A percentile compares a stretch with the other conserved stretches of the same genome.
Conservation (phyloP, 2,888 invertebrate genomes). For the Epinotia bilunana region DNA sequence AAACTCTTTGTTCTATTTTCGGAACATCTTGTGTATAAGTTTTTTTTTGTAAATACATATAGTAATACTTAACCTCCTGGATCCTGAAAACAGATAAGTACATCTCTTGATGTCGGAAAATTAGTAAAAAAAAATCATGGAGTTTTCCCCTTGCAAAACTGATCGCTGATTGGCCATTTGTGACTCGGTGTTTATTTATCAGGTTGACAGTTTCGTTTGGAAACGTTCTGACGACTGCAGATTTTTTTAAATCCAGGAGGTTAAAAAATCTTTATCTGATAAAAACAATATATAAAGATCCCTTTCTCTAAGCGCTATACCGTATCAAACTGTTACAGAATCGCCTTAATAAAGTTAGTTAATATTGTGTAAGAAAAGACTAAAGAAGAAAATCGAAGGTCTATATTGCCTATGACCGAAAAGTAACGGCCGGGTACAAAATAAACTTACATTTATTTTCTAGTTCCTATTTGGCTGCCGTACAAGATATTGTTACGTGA, state of each 20-base stretch:
- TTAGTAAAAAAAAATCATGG: no score
- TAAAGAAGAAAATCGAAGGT: constrained; percentile 15
- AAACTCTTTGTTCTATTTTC: not conserved
- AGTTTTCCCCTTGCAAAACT: no score
- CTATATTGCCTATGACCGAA: constrained; percentile 11
- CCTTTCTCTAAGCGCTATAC: no score
- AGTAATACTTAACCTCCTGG: no score
- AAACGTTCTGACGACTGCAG: no score
- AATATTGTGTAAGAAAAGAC: constrained; percentile 12
- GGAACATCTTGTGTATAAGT: not conserved
- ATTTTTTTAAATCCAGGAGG: no score
- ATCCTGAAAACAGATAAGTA: no score
- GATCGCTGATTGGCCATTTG: no score
- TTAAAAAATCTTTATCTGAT: not conserved
- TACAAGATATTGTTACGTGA: constrained; percentile 41
- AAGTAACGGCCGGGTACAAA: constrained; percentile 23
- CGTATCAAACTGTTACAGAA: no score
- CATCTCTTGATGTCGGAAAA: no score
- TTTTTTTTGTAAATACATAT: not conserved
- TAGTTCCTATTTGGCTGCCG: constrained; percentile 33
- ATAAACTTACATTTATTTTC: constrained; percentile 38
- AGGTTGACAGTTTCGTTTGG: no score
- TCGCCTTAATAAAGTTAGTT: not conserved
- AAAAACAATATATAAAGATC: not conserved
- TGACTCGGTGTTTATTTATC: no score